Evolutionary conservation across 1,140 invertebrate species (phyloP).

Genomic region (Hyposmocoma kahamanoa): DNA sequence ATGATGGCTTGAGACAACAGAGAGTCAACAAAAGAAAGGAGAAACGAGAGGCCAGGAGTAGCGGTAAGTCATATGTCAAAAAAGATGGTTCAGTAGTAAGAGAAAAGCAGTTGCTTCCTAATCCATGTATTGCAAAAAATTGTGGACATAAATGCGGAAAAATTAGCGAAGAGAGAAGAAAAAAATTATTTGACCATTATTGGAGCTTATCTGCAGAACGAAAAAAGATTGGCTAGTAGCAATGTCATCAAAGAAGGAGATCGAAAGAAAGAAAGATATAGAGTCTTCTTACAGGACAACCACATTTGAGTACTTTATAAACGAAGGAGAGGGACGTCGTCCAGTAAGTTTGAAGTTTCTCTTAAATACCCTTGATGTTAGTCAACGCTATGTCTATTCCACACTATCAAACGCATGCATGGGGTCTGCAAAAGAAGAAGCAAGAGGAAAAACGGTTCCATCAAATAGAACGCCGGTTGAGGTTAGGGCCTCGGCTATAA

Average conservation of each 20-base stretch:
- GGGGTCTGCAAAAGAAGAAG: slow-evolving; percentile 9
- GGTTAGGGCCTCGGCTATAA: neutral
- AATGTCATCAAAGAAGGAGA: neutral
- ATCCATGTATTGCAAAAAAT: slow-evolving; percentile 9
- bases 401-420: slow-evolving; percentile 7
- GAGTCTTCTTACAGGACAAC: neutral
- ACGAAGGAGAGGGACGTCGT: slow-evolving; percentile 17
- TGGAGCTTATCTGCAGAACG: slow-evolving; percentile 6
- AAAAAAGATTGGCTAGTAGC: slow-evolving; percentile 12
- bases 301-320: slow-evolving; percentile 15
- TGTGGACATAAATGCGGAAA: slow-evolving; percentile 7
- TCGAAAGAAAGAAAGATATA: slow-evolving; percentile 6
- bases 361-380: slow-evolving; percentile 11
- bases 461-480: slow-evolving; percentile 11
- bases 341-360: slow-evolving; percentile 17
- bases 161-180: slow-evolving; percentile 9
- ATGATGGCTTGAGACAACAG: too few relatives aligned
- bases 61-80: too few relatives aligned
- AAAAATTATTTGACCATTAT: slow-evolving; percentile 9
- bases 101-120: too few relatives aligned
- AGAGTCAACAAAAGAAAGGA: too few relatives aligned
- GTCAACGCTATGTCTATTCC: slow-evolving; percentile 8
- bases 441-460: slow-evolving; percentile 7
- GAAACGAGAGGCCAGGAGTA: too few relatives aligned
- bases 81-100: too few relatives aligned